Percentiles rank a stretch among this genome's conserved stretches.
These are phyloP conservation scores for Furnarius figulus DNA, from an alignment of 2,113 vertebrate genomes.

Conservation along the genomic window DNA sequence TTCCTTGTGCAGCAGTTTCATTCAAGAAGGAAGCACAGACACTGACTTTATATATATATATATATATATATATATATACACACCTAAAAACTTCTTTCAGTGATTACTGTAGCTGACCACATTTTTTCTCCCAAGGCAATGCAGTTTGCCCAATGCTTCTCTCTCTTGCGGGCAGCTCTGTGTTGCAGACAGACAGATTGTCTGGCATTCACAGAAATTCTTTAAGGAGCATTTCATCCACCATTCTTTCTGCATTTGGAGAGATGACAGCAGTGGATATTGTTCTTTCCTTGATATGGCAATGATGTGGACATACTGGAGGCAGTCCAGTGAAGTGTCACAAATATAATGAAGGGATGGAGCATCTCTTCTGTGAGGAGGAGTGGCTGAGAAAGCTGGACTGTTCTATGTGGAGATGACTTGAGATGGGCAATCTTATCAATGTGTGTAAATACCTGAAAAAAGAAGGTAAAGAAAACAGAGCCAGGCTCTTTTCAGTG, in stretches of 20 bases:
- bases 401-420: neutral
- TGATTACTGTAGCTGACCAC: neutral
- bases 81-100: neutral
- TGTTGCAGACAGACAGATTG: neutral
- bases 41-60: neutral
- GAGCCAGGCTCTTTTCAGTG: neutral
- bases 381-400: neutral
- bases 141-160: neutral
- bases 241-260: neutral
- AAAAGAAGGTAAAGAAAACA: neutral
- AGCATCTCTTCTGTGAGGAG: neutral
- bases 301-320: neutral
- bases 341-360: neutral
- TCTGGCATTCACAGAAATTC: neutral
- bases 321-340: neutral
- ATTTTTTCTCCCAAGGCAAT: neutral
- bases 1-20: neutral
- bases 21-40: neutral
- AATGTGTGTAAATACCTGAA: neutral
- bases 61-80: neutral
- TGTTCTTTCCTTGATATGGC: neutral
- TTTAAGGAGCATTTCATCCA: neutral
- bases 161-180: neutral
- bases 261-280: neutral
- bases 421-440: neutral